These are phyloP conservation scores for Spialia ferax DNA, from an alignment of 2,888 invertebrate genomes.

Conservation along the genomic window DNA sequence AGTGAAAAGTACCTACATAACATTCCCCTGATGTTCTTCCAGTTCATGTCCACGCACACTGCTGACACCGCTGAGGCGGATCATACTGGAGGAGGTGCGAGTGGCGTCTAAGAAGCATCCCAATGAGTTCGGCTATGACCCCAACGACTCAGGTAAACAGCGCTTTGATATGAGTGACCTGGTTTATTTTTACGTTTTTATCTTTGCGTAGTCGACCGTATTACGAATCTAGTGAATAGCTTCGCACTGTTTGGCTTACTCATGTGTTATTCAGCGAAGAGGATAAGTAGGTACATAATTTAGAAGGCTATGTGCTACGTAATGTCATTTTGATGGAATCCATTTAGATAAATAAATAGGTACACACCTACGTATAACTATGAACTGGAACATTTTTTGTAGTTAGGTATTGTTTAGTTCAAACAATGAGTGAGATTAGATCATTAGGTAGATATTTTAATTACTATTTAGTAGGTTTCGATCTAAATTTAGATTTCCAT, in stretches of 20 bases:
- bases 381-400: neutral
- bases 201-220: neutral
- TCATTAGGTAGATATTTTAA: neutral
- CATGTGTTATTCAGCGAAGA: neutral
- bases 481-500: no score
- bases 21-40: slow-evolving; percentile 53
- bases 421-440: neutral
- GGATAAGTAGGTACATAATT: neutral
- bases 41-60: slow-evolving; percentile 91
- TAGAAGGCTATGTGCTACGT: neutral
- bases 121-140: slow-evolving; percentile 87
- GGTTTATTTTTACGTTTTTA: no score
- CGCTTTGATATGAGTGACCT: neutral
- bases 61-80: slow-evolving; percentile 89
- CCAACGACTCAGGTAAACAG: slow-evolving; percentile 87
- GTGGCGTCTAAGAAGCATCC: slow-evolving; percentile 89
- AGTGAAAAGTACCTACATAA: no score
- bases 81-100: slow-evolving; percentile 89
- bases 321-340: neutral
- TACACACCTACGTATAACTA: no score
- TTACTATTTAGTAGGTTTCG: neutral
- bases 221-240: neutral
- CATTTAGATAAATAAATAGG: neutral
- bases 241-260: neutral
- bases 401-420: neutral